Conservation (phyloP, 2,113 vertebrate species). For the Gymnogyps californianus region DNA sequence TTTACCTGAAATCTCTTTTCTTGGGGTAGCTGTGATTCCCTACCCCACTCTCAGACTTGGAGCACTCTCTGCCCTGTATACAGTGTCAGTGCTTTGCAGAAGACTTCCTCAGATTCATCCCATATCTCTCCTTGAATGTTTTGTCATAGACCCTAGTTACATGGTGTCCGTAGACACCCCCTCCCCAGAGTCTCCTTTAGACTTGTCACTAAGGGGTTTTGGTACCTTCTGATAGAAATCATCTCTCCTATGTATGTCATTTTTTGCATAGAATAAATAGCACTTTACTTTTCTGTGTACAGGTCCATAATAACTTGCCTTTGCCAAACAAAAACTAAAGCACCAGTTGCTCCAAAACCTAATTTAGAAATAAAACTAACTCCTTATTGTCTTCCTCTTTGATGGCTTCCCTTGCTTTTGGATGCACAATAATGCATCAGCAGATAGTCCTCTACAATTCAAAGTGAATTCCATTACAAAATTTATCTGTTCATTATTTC, state of each 20-base stretch:
- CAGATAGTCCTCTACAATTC: not conserved
- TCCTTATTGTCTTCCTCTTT: not conserved
- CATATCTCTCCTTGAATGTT: not conserved
- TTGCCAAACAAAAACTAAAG: not conserved
- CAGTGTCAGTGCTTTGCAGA: not conserved
- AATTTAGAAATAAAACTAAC: not conserved
- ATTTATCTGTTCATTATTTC: not conserved
- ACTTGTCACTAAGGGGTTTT: not conserved
- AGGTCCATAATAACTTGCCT: accelerated
- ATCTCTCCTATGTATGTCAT: not conserved
- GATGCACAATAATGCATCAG: not conserved
- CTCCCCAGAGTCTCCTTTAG: not conserved
- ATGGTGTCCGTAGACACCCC: not conserved
- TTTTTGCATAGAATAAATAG: not conserved
- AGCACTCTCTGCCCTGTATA: not conserved
- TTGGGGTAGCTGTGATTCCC: not conserved
- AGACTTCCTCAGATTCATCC: not conserved
- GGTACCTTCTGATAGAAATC: not conserved
- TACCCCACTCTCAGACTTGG: not conserved
- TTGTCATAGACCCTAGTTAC: not conserved
- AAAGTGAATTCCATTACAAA: not conserved
- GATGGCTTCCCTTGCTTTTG: not conserved
- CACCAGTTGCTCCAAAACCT: not conserved
- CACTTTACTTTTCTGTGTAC: not conserved
- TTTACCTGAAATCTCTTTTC: not conserved